Evolutionary conservation across 2,113 vertebrate species (phyloP), one percentile per base, ranked within the genome.

Genomic region (Nycticorax nycticorax): DNA sequence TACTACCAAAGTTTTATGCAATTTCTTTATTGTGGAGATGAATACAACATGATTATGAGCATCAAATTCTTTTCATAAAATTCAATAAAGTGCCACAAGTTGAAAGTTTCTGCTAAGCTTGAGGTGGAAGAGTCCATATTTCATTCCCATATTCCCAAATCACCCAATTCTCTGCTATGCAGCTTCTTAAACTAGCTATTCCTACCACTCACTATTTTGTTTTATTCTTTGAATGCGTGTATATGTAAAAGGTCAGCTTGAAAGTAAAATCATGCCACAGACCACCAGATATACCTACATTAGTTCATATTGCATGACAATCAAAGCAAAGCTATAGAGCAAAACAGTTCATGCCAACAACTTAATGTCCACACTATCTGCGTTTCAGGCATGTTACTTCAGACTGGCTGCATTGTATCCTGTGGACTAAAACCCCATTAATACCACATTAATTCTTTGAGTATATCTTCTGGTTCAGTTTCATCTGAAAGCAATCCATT

Each of bases 371-470:
- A 32, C 9, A 12, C 8, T 23, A 3, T 26, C 37, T 68, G 14
- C 20, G 20, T 66, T 95, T 77, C 82, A 69, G 20, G 3, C 8
- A 10, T 45, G 26, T 62, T 68, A 4, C 9, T 77, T 83, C 55
- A 87, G 26, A 39, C 6, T 52, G 43, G 24, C 12, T 73, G 9
- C 35, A 6, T 32, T 8, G 55, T 5, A 3, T 63, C 30, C 9
- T 37, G 22, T 37, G 55, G 20, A 24, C 53, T 45, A n/a, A 62
- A 89, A 74, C 27, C 9, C 5, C 7, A 47, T 35, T 60, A 56
- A 14, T 10, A 78, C 3, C 14, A 28, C 0, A 0, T 14, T 41
- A 47, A 82, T 52, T 62, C n/a, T 85, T 69, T 67, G 23, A 67
- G 10, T 32, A 57, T 3, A n/a, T 66, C 18, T 60, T 52, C 33